Conservation (phyloP, 92 coral and sea anemone species). For the Epizoanthus rinbou region DNA sequence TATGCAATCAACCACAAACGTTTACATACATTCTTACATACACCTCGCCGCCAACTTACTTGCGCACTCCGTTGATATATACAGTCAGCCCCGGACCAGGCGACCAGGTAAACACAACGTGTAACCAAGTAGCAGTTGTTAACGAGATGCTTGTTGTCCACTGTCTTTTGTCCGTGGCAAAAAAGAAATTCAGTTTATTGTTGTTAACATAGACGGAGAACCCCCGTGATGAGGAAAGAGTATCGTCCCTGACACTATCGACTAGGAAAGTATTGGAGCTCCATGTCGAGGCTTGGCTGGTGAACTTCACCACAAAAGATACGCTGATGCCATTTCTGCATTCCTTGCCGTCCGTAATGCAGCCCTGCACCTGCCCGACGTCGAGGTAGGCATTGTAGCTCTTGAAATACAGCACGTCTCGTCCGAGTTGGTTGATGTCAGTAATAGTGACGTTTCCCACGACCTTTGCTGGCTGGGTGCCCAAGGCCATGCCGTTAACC, state of each 20-base stretch:
- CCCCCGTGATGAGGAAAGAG: constrained; percentile 63
- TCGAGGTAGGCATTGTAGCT: constrained; percentile 61
- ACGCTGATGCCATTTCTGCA: constrained; percentile 76
- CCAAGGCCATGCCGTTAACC: constrained; percentile 65
- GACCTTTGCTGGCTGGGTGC: constrained; percentile 69
- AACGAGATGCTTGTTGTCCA: constrained; percentile 56
- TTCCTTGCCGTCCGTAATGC: constrained; percentile 67
- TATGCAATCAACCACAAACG: too few relatives aligned
- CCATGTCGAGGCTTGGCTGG: constrained; percentile 72
- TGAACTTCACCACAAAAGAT: constrained; percentile 77
- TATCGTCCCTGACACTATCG: constrained; percentile 68
- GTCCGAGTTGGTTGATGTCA: constrained; percentile 50
- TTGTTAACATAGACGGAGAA: constrained; percentile 71
- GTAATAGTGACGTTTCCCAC: constrained; percentile 69
- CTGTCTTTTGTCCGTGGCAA: constrained; percentile 47
- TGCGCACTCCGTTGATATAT: constrained; percentile 66
- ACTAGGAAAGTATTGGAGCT: constrained; percentile 64
- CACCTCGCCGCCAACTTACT: constrained; percentile 38
- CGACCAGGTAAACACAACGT: constrained; percentile 81
- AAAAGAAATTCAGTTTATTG: constrained; percentile 56
- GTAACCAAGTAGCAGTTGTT: constrained; percentile 78
- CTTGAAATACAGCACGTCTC: constrained; percentile 58
- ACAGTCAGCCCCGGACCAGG: constrained; percentile 53
- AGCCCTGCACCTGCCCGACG: constrained; percentile 58
- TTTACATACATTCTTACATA: too few relatives aligned